Base-by-base conservation (phyloP, 2,888 invertebrate species). In the Aleiodes alternator region DNA sequence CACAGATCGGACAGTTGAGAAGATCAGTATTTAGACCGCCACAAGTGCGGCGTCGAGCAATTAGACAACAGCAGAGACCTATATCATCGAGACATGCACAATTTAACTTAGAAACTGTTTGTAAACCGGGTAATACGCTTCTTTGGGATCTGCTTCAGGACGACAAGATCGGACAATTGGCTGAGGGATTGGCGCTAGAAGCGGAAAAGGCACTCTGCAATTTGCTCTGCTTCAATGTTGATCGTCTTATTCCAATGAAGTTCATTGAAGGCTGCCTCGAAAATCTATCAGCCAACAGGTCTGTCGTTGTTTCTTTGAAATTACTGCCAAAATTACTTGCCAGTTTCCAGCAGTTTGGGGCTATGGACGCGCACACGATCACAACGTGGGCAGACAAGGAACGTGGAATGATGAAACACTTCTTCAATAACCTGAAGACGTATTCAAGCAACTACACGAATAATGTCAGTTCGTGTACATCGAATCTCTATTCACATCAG, bases 81-180 rank as follows among this genome's bases (percentile, higher is more conserved):
- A 87, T 77, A 48, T 84, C 85, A 84, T 76, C 80, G 0, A 76
- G 80, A 6, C 78, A 79, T 34, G 78, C 79, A 78, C 91, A 92
- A 84, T 92, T 92, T 85, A 92, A 92, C 85, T 90, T 93, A 80
- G 94, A 94, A 80, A 94, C 95, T 84, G 97, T 98, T 34, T 97
- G 97, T 88, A 94, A 96, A 82, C 96, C 96, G 55, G 98, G 98
- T 1, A 96, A 96, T 88, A 98, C 98, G 6, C 90, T 98, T 78
- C 92, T 98, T 1, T 98, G 98, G 98, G 98, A 98, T 91, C 91
- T 98, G 79, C 91, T 98, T 80, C 97, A 97, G 90, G 97, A 98
- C 88, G 95, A 96, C 83, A 95, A 94, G 90, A 96, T 97, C 88
- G 93, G 94, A 76, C 95, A 95, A 87, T 90, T 98, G 4, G 96